Percentiles rank a stretch among this genome's conserved stretches.
Evolutionary conservation across 1,140 invertebrate genomes (phyloP).

Genomic region (Ctenoplectra terminalis): DNA sequence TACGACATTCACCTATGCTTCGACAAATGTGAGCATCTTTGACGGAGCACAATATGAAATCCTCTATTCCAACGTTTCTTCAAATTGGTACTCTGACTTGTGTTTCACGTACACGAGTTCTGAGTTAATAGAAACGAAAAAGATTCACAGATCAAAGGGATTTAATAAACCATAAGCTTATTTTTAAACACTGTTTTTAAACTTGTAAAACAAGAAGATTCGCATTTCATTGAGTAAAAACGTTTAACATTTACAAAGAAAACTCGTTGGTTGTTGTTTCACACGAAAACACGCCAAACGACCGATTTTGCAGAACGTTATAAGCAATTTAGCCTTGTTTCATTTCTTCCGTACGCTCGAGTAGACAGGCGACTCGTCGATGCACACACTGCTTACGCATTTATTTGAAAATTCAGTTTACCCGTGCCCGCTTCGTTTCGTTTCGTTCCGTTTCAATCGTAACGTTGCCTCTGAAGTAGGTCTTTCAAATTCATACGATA

Average conservation of each 20-base stretch:
- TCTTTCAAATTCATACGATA: conserved; percentile 7
- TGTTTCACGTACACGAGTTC: not conserved
- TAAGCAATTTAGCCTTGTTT: not conserved
- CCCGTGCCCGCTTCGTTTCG: too few relatives aligned
- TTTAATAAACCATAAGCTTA: not conserved
- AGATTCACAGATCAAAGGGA: not conserved
- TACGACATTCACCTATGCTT: too few relatives aligned
- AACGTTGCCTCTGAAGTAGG: not conserved
- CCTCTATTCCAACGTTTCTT: conserved; percentile 8
- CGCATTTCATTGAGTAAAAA: not conserved
- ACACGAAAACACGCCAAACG: not conserved
- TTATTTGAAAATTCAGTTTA: too few relatives aligned
- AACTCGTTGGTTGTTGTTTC: not conserved
- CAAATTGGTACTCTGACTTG: not conserved
- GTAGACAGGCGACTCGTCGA: not conserved
- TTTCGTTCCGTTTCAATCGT: too few relatives aligned
- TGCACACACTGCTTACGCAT: not conserved
- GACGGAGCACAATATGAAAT: conserved; percentile 62
- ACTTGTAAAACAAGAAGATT: not conserved
- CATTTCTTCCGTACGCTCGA: not conserved
- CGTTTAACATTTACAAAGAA: conserved; percentile 4
- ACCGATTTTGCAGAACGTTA: conserved; percentile 1
- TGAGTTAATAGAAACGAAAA: not conserved
- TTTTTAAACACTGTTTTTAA: not conserved
- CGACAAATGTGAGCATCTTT: too few relatives aligned